Percentiles rank a stretch among this genome's conserved stretches.
phyloP scores from a whole-genome alignment of 2,113 vertebrate genomes.

The Seriola aureovittata region DNA sequence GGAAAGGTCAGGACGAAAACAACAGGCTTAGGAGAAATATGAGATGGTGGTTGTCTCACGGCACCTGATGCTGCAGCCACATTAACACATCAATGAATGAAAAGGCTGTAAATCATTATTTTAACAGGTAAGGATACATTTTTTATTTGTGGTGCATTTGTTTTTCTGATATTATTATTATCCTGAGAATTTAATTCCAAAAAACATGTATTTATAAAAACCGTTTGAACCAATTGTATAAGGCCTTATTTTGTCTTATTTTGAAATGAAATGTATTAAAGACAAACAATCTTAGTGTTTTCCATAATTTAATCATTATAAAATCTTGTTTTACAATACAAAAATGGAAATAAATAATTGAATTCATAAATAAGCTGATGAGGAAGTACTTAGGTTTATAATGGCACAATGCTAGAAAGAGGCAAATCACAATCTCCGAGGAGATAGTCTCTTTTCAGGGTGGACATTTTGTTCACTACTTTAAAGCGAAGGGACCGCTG shows the following conservation, averaged over 20 bases:
- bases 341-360: slow-evolving; percentile 76
- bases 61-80: slow-evolving; percentile 35
- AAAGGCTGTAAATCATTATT: slow-evolving; percentile 11
- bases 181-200: neutral
- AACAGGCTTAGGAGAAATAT: slow-evolving; percentile 77
- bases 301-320: slow-evolving; percentile 76
- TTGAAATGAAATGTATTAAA: slow-evolving; percentile 42
- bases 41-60: slow-evolving; percentile 67
- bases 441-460: slow-evolving; percentile 87
- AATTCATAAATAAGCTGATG: slow-evolving; percentile 56
- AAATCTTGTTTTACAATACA: slow-evolving; percentile 69
- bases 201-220: neutral
- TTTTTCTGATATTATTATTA: neutral
- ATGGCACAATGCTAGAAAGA: slow-evolving; percentile 78
- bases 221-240: too few relatives aligned
- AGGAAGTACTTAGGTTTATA: slow-evolving; percentile 52
- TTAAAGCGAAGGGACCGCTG: slow-evolving; percentile 87
- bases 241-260: neutral
- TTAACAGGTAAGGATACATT: neutral
- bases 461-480: slow-evolving; percentile 88
- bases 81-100: slow-evolving; percentile 28
- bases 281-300: slow-evolving; percentile 49
- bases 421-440: slow-evolving; percentile 83
- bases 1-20: slow-evolving; percentile 83
- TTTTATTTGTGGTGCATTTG: neutral